Conservation (phyloP, 2,113 vertebrate species). For the Propithecus coquereli region DNA sequence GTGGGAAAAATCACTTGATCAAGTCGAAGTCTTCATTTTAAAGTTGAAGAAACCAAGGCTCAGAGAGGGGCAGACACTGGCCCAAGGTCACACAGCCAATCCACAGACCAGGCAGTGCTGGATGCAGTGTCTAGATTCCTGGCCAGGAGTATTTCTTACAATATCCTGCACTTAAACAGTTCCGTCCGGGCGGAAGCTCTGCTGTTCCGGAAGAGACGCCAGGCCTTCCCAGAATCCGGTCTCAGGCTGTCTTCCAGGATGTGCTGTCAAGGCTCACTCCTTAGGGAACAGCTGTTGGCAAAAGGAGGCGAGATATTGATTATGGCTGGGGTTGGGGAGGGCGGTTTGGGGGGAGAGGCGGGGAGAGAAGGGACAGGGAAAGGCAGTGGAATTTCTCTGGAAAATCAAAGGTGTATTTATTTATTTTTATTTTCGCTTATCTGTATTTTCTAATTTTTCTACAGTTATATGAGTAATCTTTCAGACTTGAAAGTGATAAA, state of each 20-base stretch:
- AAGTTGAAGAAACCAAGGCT: neutral
- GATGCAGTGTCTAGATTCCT: neutral
- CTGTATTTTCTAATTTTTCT: neutral
- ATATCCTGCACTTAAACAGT: constrained; percentile 22
- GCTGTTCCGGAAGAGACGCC: constrained; percentile 10
- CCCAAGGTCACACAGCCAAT: constrained; percentile 5
- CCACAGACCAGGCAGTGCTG: neutral
- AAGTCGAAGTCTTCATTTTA: neutral
- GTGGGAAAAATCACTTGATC: neutral
- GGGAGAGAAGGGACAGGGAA: neutral
- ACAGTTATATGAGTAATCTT: neutral
- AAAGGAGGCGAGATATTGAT: constrained; percentile 62
- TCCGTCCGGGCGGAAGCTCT: constrained; percentile 22
- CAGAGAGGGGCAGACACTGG: neutral
- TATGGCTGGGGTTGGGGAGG: neutral
- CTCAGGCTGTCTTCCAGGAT: constrained; percentile 53
- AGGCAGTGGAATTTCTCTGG: neutral
- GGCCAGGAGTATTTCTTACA: neutral
- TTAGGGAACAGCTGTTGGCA: constrained; percentile 53
- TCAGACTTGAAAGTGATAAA: neutral
- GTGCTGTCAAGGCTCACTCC: constrained; percentile 42
- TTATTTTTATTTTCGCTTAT: neutral
- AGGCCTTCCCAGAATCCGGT: constrained; percentile 55
- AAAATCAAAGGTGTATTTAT: constrained; percentile 2
- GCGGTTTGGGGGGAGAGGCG: fast-evolving